These are phyloP conservation scores for Liasis olivaceus DNA, from an alignment of 2,797 vertebrate genomes.

Conservation along the genomic window DNA sequence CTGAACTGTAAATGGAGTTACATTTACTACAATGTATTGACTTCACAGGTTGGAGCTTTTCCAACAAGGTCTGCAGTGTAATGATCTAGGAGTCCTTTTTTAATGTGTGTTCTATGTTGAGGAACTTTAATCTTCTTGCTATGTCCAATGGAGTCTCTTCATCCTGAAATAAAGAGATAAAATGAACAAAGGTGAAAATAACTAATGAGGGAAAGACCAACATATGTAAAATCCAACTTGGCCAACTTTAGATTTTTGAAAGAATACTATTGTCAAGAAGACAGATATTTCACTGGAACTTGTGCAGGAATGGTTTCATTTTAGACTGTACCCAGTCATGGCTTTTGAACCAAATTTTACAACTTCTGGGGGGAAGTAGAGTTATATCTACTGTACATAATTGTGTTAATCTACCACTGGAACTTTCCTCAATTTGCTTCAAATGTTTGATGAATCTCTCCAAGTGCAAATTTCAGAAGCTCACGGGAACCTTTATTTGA, in stretches of 20 bases:
- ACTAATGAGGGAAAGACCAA: not conserved
- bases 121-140: conserved; percentile 79
- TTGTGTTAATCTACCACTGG: not conserved
- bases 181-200: not conserved
- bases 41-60: not conserved
- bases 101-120: conserved; percentile 78
- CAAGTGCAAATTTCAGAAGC: not conserved
- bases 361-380: not conserved
- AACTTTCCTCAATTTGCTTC: not conserved
- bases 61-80: not conserved
- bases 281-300: accelerated
- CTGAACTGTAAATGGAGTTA: not conserved
- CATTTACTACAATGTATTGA: not conserved
- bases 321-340: not conserved
- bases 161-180: conserved; percentile 72
- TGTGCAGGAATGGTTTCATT: not conserved
- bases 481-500: not conserved
- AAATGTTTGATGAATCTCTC: not conserved
- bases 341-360: not conserved
- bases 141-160: conserved; percentile 88
- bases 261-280: not conserved
- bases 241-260: not conserved
- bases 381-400: not conserved
- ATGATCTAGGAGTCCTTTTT: conserved; percentile 72
- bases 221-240: not conserved